Conservation (phyloP, 2,888 invertebrate genomes). For the Sesamia inferens region DNA sequence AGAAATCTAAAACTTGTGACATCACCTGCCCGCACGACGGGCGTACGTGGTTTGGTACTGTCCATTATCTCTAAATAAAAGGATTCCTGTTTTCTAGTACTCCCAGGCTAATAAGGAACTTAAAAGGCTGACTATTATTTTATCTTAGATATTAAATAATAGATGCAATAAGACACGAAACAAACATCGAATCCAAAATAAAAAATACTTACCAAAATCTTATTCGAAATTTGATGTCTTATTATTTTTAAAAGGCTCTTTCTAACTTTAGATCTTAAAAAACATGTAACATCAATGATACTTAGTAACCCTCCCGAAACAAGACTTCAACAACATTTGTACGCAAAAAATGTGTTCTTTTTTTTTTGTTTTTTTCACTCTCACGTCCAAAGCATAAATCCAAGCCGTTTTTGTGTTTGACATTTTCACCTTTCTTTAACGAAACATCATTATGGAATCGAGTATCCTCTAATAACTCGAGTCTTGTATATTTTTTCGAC, state of each 20-base stretch:
- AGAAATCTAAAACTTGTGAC: neutral
- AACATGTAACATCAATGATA: constrained; percentile 3
- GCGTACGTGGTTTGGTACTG: neutral
- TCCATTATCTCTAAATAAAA: neutral
- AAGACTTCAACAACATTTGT: constrained; percentile 28
- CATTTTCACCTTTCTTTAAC: constrained; percentile 55
- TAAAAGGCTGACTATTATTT: neutral
- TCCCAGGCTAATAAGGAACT: neutral
- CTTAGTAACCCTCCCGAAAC: constrained; percentile 3
- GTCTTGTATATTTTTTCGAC: constrained; percentile 58
- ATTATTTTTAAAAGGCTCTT: neutral
- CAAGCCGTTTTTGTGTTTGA: constrained; percentile 53
- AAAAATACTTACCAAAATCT: neutral
- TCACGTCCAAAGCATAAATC: constrained; percentile 41
- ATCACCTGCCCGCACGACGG: neutral
- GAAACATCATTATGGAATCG: constrained; percentile 60
- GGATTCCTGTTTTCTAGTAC: neutral
- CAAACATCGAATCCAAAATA: neutral
- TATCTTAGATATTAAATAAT: too few species aligned
- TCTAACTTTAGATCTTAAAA: constrained; percentile 6
- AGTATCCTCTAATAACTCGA: constrained; percentile 57
- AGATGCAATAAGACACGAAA: neutral
- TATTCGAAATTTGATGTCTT: neutral
- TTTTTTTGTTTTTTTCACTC: constrained; percentile 26
- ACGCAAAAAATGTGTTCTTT: constrained; percentile 28